phyloP scores from a whole-genome alignment of 2,113 vertebrate genomes.

The Megaceryle torquata region DNA sequence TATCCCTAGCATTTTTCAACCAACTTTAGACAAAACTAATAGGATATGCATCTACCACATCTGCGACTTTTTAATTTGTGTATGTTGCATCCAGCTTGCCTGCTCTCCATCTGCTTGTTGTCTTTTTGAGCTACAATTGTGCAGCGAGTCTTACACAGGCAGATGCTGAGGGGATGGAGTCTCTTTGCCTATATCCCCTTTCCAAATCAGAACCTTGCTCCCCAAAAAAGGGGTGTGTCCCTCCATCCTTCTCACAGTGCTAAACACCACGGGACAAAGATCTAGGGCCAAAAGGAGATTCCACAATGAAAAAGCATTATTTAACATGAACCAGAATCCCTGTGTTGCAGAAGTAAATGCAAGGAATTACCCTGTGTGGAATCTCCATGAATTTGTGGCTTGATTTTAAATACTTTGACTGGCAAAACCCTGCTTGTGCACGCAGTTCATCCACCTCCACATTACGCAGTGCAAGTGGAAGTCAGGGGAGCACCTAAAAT shows the following conservation, averaged over 20 bases:
- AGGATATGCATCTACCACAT: conserved; percentile 50
- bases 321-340: not conserved
- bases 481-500: not conserved
- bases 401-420: not conserved
- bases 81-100: conserved; percentile 41
- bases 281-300: not conserved
- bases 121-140: not conserved
- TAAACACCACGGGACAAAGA: not conserved
- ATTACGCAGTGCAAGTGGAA: not conserved
- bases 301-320: not conserved
- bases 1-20: not conserved
- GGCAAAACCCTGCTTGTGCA: not conserved
- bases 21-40: conserved; percentile 46
- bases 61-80: conserved; percentile 48
- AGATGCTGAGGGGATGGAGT: not conserved
- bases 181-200: not conserved
- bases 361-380: not conserved
- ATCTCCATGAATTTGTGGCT: not conserved
- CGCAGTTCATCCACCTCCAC: not conserved
- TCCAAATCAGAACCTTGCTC: not conserved
- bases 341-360: not conserved
- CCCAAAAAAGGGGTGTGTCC: not conserved
- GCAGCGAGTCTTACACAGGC: not conserved
- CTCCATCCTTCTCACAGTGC: not conserved
- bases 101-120: conserved; percentile 45